These are phyloP conservation scores for Drosophila eohydei DNA, from an alignment of 2,888 invertebrate genomes.

Conservation along the genomic window DNA sequence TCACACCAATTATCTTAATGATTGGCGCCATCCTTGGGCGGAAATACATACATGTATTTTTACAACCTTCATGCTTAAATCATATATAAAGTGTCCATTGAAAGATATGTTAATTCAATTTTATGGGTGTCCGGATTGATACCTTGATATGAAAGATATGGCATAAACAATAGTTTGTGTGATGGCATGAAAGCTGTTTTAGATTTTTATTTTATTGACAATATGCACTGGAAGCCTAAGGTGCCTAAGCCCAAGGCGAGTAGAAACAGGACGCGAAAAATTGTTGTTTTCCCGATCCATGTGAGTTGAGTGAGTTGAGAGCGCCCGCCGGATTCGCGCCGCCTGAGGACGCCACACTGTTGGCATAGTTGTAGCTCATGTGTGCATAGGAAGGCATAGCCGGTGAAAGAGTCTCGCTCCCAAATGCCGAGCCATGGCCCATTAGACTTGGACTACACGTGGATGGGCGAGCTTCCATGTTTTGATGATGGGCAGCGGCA, in stretches of 20 bases:
- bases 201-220: not conserved
- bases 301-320: constrained; percentile 41
- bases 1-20: constrained; percentile 38
- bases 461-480: constrained; percentile 86
- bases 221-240: not conserved
- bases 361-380: constrained; percentile 79
- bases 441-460: constrained; percentile 88
- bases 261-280: constrained; percentile 84
- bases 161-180: constrained; percentile 5
- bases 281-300: constrained; percentile 79
- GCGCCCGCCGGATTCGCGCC: constrained; percentile 8
- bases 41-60: constrained; percentile 49
- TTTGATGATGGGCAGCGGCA: constrained; percentile 41
- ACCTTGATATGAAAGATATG: constrained; percentile 30
- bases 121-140: constrained; percentile 22
- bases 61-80: constrained; percentile 46
- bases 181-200: constrained; percentile 3
- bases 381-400: constrained; percentile 69
- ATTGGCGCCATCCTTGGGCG: constrained; percentile 49
- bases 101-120: constrained; percentile 77
- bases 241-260: constrained; percentile 81
- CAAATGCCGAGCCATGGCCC: constrained; percentile 41
- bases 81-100: constrained; percentile 26
- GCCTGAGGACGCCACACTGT: constrained; percentile 40
- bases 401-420: constrained; percentile 46